Evolutionary conservation across 2,113 vertebrate genomes (phyloP), one percentile per base, ranked within the genome.

Genomic region (Isurus oxyrinchus): DNA sequence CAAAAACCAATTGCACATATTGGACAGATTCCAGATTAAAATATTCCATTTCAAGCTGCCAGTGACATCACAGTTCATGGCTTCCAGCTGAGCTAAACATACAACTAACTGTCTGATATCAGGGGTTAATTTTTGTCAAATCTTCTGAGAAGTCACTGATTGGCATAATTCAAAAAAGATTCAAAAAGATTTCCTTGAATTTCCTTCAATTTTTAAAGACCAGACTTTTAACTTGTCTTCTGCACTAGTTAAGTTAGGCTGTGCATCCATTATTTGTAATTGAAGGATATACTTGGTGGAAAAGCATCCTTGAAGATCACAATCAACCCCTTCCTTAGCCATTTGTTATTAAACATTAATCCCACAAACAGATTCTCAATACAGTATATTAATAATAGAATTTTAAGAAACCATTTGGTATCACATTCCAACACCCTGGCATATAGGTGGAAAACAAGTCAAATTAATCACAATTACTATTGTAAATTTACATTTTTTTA

Each of bases 311-410:
- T 94, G 57, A 94, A 94, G 19, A 67, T 94, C 61, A 44, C 66
- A 16, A 94, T 94, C 59, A 94, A 94, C 67, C 93, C 10, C 57
- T 67, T 67, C 91, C n/a, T 66, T 66, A 94, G 61, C 59, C 59
- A 21, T 94, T 66, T 61, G 13, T 35, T 94, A 94, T 63, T 19
- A 67, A 94, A 14, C 61, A 94, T 44, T 94, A 66, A 66, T 67
- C n/a, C 40, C 63, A 25, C 5, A 27, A 94, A 44, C 61, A 40
- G 23, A 67, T 72, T 31, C 69, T 72, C 69, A 72, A 72, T 94
- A 66, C 23, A 1, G 35, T 19, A 19, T 44, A 66, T 94, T 94
- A 90, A 55, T 55, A 31, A 35, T 8, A 90, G 53, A 63, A 94
- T 66, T 94, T 94, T 11, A 66, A 63, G 59, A 61, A 94, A 94